A percentile compares a stretch with the other conserved stretches of the same genome.
Evolutionary conservation across 2,113 vertebrate species (phyloP).

Genomic region (Siphamia tubifer): DNA sequence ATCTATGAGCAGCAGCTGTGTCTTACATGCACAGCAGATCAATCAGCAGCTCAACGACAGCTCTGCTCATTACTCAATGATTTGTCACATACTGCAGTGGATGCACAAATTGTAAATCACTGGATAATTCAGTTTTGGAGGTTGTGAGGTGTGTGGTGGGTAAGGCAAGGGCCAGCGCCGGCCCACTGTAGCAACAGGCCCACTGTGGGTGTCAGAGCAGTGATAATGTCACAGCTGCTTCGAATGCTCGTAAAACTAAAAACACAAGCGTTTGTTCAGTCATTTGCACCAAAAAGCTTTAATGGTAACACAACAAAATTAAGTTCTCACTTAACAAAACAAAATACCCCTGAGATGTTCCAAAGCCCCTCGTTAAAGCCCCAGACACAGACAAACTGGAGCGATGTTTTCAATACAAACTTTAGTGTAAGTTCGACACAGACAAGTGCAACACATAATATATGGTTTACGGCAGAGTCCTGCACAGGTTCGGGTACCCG

Average conservation of each 20-base stretch:
- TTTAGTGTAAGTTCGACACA: slow-evolving; percentile 14
- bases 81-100: too few relatives aligned
- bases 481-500: too few relatives aligned
- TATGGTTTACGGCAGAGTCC: neutral
- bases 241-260: neutral
- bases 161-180: too few relatives aligned
- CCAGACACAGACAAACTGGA: neutral
- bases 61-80: too few relatives aligned
- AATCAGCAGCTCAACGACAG: too few relatives aligned
- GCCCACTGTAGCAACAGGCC: too few relatives aligned
- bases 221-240: neutral
- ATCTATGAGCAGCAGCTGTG: too few relatives aligned
- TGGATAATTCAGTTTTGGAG: too few relatives aligned
- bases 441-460: neutral
- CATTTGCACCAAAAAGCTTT: neutral
- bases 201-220: too few relatives aligned
- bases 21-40: too few relatives aligned
- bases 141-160: too few relatives aligned
- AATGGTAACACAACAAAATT: neutral
- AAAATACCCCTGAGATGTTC: neutral
- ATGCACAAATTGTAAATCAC: too few relatives aligned
- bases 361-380: neutral
- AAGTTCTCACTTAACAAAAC: neutral
- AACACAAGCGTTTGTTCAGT: neutral
- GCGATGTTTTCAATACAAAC: neutral